Evolutionary conservation across 2,888 invertebrate genomes (phyloP).

Genomic region (Nematopogon swammerdamellus): DNA sequence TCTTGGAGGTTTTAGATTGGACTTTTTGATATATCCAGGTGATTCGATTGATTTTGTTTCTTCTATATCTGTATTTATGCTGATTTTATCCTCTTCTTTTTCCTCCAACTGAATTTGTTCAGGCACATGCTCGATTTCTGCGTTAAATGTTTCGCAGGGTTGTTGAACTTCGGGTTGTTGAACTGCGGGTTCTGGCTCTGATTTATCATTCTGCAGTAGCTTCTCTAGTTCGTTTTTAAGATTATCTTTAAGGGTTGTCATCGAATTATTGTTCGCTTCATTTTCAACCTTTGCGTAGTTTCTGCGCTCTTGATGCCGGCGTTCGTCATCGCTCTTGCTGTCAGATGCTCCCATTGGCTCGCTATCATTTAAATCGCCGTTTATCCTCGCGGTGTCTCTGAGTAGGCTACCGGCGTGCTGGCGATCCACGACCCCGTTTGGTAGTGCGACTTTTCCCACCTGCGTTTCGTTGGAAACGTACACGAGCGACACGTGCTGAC

Average conservation of each 20-base stretch:
- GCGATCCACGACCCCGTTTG: conserved; percentile 20
- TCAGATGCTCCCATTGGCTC: conserved; percentile 33
- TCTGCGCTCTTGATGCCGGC: not conserved
- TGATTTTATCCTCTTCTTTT: conserved; percentile 6
- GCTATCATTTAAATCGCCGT: conserved; percentile 33
- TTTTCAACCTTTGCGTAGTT: not conserved
- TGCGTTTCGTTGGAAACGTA: conserved; percentile 36
- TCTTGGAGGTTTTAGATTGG: conserved; percentile 39
- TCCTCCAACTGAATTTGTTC: not conserved
- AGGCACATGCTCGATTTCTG: too few species aligned
- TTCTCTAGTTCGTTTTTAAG: conserved; percentile 34
- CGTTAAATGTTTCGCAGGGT: too few species aligned
- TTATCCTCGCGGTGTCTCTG: conserved; percentile 42
- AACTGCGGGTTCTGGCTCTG: conserved; percentile 4
- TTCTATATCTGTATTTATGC: conserved; percentile 1
- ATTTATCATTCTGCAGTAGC: conserved; percentile 21
- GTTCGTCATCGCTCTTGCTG: conserved; percentile 20
- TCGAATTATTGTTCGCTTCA: conserved; percentile 11
- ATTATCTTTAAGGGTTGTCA: conserved; percentile 30
- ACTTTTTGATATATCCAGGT: conserved; percentile 30
- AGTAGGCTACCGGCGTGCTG: conserved; percentile 41
- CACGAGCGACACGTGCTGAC: conserved; percentile 40
- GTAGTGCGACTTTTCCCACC: conserved; percentile 16
- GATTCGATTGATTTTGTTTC: conserved; percentile 18
- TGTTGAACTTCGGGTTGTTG: not conserved